Conservation (phyloP, 2,113 vertebrate species). For the Pitta sordida region DNA sequence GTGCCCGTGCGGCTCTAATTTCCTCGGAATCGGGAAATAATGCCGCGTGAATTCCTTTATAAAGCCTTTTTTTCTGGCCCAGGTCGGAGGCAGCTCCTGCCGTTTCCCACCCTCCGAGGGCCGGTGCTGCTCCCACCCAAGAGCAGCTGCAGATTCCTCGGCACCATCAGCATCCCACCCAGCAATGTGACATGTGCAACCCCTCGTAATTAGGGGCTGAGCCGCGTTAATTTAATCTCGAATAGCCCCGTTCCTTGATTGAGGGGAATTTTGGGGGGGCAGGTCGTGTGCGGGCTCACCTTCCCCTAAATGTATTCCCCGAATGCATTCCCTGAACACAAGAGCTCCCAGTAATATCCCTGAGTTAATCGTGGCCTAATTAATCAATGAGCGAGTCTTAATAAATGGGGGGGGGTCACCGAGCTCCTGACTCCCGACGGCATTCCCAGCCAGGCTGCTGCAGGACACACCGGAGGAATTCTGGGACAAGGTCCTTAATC, state of each 20-base stretch:
- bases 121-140: not conserved
- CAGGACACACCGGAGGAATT: not conserved
- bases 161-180: constrained; percentile 4
- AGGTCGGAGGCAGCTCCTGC: constrained; percentile 64
- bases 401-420: too few relatives aligned
- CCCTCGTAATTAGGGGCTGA: not conserved
- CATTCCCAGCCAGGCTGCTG: accelerated
- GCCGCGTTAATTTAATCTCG: not conserved
- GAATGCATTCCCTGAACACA: not conserved
- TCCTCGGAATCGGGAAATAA: constrained; percentile 44
- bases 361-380: not conserved
- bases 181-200: not conserved
- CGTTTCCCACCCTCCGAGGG: constrained; percentile 53
- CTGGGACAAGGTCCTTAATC: not conserved
- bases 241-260: not conserved
- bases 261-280: not conserved
- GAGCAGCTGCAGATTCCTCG: constrained; percentile 67
- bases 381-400: not conserved
- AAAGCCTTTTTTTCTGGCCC: not conserved
- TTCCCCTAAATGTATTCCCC: not conserved
- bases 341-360: accelerated
- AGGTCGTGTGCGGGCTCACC: accelerated
- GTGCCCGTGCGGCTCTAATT: constrained; percentile 37
- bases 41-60: constrained; percentile 16
- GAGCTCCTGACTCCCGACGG: not conserved